phyloP scores from a whole-genome alignment of 2,113 vertebrate genomes.

The Macrotus californicus region DNA sequence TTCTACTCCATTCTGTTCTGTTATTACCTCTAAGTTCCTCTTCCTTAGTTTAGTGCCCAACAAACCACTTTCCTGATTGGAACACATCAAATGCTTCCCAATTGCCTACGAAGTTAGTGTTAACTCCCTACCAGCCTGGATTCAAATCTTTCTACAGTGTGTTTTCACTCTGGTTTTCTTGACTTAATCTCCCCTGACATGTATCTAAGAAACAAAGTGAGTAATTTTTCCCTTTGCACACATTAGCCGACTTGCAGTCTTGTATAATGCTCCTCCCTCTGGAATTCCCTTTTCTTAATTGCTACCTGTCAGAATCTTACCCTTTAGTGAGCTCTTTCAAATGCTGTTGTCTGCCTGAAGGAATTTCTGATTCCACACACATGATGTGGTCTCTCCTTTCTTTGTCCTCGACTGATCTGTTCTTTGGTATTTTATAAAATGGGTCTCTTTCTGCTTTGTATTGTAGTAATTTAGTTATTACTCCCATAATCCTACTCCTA shows the following conservation, averaged over 20 bases:
- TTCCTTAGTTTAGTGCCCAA: background rate
- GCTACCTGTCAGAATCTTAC: background rate
- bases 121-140: background rate
- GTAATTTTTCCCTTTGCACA: background rate
- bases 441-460: background rate
- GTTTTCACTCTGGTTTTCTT: background rate
- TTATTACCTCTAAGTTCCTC: background rate
- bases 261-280: background rate
- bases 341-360: background rate
- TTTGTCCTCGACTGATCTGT: background rate
- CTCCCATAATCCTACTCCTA: background rate
- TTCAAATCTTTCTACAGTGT: background rate
- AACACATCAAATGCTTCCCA: background rate
- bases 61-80: background rate
- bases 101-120: constrained; percentile 4
- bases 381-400: background rate
- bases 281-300: constrained; percentile 9
- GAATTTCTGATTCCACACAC: background rate
- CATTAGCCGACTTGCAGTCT: background rate
- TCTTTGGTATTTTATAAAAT: background rate
- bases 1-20: background rate
- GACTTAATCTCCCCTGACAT: background rate
- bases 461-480: background rate
- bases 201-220: background rate
- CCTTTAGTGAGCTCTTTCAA: background rate